phyloP scores from a whole-genome alignment of 2,797 vertebrate genomes.

The Sebastes elongatus region DNA sequence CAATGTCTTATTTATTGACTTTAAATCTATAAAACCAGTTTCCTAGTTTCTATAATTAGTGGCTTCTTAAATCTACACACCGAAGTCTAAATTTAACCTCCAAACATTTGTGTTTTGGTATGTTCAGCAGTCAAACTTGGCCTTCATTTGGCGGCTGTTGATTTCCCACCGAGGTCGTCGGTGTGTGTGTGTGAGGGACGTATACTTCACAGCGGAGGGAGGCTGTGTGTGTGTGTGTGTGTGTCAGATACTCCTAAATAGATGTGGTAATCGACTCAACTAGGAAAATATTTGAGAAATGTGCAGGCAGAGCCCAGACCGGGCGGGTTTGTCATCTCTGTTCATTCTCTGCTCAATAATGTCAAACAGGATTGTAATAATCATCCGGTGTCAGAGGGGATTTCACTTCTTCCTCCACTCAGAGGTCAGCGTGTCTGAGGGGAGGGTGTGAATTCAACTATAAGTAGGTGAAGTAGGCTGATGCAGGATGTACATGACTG shows the following conservation, averaged over 20 bases:
- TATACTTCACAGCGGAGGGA: neutral
- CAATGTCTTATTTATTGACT: neutral
- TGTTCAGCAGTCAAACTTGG: neutral
- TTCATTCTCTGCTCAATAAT: slow-evolving; percentile 45
- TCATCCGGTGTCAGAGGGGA: slow-evolving; percentile 26
- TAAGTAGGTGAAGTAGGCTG: neutral
- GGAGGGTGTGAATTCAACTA: neutral
- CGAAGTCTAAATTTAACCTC: neutral
- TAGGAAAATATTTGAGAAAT: slow-evolving; percentile 82
- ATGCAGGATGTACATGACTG: neutral
- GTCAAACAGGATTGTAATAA: slow-evolving; percentile 45
- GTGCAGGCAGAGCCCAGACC: slow-evolving; percentile 65
- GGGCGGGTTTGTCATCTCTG: slow-evolving; percentile 69
- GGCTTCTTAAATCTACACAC: neutral
- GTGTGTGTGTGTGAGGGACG: slow-evolving; percentile 2
- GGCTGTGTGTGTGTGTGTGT: slow-evolving; percentile 5
- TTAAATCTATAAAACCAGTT: neutral
- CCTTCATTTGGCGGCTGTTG: slow-evolving; percentile 17
- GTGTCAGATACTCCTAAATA: slow-evolving; percentile 59
- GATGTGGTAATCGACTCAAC: slow-evolving; percentile 76
- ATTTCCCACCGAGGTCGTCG: slow-evolving; percentile 10
- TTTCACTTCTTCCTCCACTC: slow-evolving; percentile 26
- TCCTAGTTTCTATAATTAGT: neutral
- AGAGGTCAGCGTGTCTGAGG: neutral
- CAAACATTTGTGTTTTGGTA: neutral